Evolutionary conservation across 2,797 vertebrate species (phyloP), one percentile per base, ranked within the genome.

Genomic region (Odontamblyopus lacepedii): DNA sequence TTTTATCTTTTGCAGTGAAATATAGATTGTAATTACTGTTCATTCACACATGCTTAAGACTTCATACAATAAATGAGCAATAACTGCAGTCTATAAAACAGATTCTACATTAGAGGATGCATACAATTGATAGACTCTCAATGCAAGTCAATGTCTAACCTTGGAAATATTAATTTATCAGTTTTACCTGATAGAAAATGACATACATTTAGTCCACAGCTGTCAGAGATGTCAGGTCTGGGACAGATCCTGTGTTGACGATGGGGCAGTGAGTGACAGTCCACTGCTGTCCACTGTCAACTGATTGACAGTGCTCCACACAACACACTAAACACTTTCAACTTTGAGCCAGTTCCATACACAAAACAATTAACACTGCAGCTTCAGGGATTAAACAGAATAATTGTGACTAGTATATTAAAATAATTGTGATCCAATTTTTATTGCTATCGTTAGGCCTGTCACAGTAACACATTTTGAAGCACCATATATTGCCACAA

Each of bases 21-120:
- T 64, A 73, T 65, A 60, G 66, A 70, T 71, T 74, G 63, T 70
- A 18, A 68, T 68, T 1, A 38, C 9, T 26, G 27, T 64, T 29
- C 50, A 57, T 6, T 44, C 38, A 16, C 26, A 51, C n/a, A 38
- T 35, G 32, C 19, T 35, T 32, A 60, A 16, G 32, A 63, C 44
- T 1, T 5, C 16, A 57, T 38, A 59, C 63, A 83, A 67, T 32
- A 44, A 63, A 66, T 35, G 19, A 59, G 56, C 53, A 68, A 38
- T 23, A 50, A 69, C 67, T 53, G 67, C 27, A 41, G 41, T 63
- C 62, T 53, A 53, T 75, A 72, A 71, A 72, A 73, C 62, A 19
- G 56, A 67, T 57, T n/a, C 27, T 16, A 51, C 16, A 0, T 70
- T 41, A 67, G 59, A 30, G 8, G 16, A 63, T 35, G 19, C 6